A percentile compares a stretch with the other conserved stretches of the same genome.
Conservation (phyloP, 2,888 invertebrate genomes). For the Itoplectis maculator region DNA sequence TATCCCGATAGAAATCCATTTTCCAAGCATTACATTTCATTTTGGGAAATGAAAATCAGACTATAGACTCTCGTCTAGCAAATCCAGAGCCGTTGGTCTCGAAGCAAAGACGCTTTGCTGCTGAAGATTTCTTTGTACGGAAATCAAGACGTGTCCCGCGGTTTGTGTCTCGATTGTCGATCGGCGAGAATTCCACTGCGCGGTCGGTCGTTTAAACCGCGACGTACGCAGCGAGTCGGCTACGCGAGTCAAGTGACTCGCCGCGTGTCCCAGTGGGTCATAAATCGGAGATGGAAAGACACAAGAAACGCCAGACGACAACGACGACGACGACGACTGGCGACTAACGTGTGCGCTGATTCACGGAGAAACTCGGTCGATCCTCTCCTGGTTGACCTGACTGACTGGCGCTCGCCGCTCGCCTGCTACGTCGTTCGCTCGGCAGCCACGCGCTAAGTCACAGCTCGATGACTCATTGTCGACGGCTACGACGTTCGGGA, state of each 20-base stretch:
- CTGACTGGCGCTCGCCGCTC: conserved; percentile 21
- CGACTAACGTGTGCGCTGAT: conserved; percentile 54
- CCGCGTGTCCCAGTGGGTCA: not conserved
- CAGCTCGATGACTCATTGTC: conserved; percentile 61
- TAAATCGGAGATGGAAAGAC: conserved; percentile 27
- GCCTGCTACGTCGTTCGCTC: conserved; percentile 31
- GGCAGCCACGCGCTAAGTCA: conserved; percentile 50
- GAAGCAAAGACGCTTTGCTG: conserved; percentile 23
- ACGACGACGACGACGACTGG: not conserved
- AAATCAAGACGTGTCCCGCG: not conserved
- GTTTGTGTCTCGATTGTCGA: too few species aligned
- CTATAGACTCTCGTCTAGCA: too few species aligned
- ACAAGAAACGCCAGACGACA: conserved; percentile 2
- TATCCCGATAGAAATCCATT: too few species aligned
- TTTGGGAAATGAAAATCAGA: not conserved
- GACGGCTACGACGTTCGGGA: conserved; percentile 44
- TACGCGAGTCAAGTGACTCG: not conserved
- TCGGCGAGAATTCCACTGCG: not conserved
- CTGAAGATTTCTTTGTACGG: not conserved
- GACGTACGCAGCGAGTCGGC: not conserved
- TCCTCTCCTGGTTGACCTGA: conserved; percentile 67
- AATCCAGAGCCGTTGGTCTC: too few species aligned
- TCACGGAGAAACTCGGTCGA: conserved; percentile 68
- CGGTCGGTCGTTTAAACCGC: not conserved
- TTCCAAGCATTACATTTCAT: too few species aligned